These are phyloP conservation scores for Valencia hispanica DNA, from an alignment of 2,797 vertebrate genomes.

Conservation along the genomic window DNA sequence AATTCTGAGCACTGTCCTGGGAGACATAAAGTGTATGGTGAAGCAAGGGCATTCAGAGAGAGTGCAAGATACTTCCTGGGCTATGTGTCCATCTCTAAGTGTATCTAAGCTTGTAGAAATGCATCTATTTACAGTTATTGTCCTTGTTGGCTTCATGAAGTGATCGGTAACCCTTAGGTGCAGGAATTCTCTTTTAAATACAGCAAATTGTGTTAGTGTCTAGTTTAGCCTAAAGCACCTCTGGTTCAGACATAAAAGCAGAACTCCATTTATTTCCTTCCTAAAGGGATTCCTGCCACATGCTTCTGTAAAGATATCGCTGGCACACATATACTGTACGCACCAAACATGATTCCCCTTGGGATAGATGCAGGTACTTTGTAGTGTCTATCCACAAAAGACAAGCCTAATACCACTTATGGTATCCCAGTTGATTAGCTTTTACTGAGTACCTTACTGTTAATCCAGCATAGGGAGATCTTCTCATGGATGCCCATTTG, in stretches of 20 bases:
- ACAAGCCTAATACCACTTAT: conserved; percentile 36
- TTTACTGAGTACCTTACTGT: conserved; percentile 19
- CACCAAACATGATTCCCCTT: conserved; percentile 60
- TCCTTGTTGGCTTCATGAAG: conserved; percentile 58
- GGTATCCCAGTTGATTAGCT: conserved; percentile 19
- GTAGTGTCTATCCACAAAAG: conserved; percentile 49
- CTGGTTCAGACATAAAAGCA: conserved; percentile 78
- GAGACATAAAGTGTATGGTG: conserved; percentile 78
- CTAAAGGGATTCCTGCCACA: conserved; percentile 63
- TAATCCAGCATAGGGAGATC: conserved; percentile 29
- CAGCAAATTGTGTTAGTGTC: conserved; percentile 73
- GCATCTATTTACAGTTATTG: conserved; percentile 66
- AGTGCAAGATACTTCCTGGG: conserved; percentile 46
- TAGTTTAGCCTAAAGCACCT: conserved; percentile 72
- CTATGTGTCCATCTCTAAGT: conserved; percentile 61
- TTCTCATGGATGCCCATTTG: conserved; percentile 12
- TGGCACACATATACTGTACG: conserved; percentile 58
- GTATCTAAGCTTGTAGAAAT: conserved; percentile 60
- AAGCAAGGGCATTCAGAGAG: conserved; percentile 71
- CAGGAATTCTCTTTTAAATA: conserved; percentile 78
- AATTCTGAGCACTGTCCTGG: conserved; percentile 80
- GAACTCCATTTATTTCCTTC: conserved; percentile 58
- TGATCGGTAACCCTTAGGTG: conserved; percentile 76
- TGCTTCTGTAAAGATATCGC: conserved; percentile 67
- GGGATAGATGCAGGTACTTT: conserved; percentile 61